Conservation (phyloP, 2,888 invertebrate genomes). For the Agonopterix arenella region DNA sequence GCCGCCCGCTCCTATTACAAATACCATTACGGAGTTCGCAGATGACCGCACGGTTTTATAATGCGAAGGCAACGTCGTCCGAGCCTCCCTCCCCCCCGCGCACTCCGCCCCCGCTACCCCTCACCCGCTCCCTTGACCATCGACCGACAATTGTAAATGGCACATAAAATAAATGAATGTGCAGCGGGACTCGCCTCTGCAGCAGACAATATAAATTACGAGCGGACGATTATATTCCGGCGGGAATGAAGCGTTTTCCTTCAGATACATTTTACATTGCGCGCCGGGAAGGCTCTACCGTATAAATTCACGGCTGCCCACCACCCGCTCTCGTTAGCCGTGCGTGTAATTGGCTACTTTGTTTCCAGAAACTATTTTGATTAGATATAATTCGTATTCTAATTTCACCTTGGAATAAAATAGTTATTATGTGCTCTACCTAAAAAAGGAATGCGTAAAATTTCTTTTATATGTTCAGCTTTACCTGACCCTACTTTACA, state of each 20-base stretch:
- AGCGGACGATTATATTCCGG: constrained; percentile 77
- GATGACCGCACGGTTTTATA: constrained; percentile 78
- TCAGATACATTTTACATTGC: constrained; percentile 62
- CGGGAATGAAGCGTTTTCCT: constrained; percentile 74
- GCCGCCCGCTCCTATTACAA: constrained; percentile 65
- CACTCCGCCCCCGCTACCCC: constrained; percentile 33
- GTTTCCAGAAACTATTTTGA: constrained; percentile 49
- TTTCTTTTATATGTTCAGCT: no score
- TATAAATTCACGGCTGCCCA: constrained; percentile 19
- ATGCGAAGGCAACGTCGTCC: constrained; percentile 68
- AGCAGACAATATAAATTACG: constrained; percentile 79
- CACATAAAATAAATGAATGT: constrained; percentile 79
- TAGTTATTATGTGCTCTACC: no score
- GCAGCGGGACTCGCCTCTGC: constrained; percentile 77
- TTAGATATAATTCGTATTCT: constrained; percentile 25
- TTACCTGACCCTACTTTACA: no score
- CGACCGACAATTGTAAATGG: constrained; percentile 79
- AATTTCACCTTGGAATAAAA: constrained; percentile 1
- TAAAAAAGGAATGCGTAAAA: no score
- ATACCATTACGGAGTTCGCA: constrained; percentile 73
- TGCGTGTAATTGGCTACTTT: constrained; percentile 56
- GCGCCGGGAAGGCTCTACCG: constrained; percentile 28
- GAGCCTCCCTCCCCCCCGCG: constrained; percentile 35
- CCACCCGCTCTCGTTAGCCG: constrained; percentile 49
- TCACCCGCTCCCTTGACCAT: constrained; percentile 73